Evolutionary conservation across 2,797 vertebrate species (phyloP).

Genomic region (Psittacula echo): DNA sequence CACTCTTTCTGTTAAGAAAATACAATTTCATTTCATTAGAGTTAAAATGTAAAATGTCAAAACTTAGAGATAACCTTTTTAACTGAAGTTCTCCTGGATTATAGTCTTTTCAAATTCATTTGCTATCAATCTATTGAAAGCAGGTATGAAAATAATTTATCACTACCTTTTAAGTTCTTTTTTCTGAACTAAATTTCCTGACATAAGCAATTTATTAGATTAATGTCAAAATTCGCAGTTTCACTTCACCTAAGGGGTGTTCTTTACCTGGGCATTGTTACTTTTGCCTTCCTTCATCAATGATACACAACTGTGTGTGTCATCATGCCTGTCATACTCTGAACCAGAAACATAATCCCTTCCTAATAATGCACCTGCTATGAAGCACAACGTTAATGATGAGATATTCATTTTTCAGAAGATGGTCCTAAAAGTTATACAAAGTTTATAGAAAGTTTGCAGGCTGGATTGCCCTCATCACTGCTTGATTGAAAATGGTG

Average conservation of each 20-base stretch:
- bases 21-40: background rate
- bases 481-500: background rate
- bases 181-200: background rate
- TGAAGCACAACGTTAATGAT: background rate
- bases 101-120: background rate
- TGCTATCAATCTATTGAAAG: background rate
- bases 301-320: background rate
- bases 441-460: background rate
- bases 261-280: background rate
- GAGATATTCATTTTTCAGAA: background rate
- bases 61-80: background rate
- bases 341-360: background rate
- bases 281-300: background rate
- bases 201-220: background rate
- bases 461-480: background rate
- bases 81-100: background rate
- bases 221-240: background rate
- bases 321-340: background rate
- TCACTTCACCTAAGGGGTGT: background rate
- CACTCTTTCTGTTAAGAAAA: background rate
- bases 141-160: background rate
- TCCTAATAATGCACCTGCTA: background rate
- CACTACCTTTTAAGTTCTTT: background rate
- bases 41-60: background rate
- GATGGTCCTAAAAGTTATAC: background rate